phyloP scores from a whole-genome alignment of 2,797 vertebrate genomes.

The Pempheris klunzingeri region DNA sequence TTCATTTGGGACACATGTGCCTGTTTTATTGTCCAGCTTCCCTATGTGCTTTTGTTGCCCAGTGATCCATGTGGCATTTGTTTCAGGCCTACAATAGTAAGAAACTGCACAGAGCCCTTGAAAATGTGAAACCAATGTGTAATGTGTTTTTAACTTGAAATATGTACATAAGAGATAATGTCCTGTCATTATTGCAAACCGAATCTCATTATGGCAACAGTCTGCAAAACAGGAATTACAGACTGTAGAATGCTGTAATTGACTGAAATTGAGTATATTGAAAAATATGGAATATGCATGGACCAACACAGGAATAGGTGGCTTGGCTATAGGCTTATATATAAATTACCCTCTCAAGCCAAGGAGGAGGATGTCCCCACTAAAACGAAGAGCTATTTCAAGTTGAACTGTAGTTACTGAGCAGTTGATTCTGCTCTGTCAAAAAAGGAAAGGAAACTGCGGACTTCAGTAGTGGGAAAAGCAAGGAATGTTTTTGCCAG shows the following conservation, averaged over 20 bases:
- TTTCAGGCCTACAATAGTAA: neutral
- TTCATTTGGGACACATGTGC: neutral
- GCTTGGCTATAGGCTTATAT: neutral
- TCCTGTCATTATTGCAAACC: too few species aligned
- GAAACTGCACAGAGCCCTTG: neutral
- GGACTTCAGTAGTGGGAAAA: neutral
- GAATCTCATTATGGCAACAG: too few species aligned
- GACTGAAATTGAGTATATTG: too few species aligned
- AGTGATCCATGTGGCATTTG: neutral
- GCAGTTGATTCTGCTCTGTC: too few species aligned
- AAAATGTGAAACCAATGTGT: neutral
- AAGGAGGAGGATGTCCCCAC: too few species aligned
- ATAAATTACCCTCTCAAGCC: neutral
- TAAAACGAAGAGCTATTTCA: neutral
- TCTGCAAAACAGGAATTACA: too few species aligned
- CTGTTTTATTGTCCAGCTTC: neutral
- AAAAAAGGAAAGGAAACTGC: neutral
- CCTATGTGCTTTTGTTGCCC: neutral
- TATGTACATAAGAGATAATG: too few species aligned
- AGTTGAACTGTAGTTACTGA: too few species aligned
- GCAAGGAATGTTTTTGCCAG: neutral
- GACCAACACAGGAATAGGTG: neutral
- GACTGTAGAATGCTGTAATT: too few species aligned
- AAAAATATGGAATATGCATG: too few species aligned
- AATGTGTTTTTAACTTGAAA: too few species aligned